Base-by-base conservation (phyloP, 1,140 invertebrate species). In the Mya arenaria region DNA sequence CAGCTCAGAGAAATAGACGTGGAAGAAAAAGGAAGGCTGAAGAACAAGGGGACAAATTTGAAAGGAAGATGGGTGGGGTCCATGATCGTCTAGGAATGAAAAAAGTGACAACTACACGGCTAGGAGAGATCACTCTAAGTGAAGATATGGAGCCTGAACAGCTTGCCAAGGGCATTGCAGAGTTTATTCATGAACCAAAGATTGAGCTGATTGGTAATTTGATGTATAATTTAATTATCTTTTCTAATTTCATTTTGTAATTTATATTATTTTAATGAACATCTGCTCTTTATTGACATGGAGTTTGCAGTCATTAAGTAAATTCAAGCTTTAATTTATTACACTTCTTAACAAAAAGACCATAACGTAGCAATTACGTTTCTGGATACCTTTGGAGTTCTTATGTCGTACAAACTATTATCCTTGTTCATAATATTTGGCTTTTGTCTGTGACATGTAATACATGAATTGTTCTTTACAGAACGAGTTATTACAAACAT, bases 401-500 rank as follows among this genome's bases (percentile, higher is more conserved):
- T n/a, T n/a, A n/a, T n/a, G n/a, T n/a, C n/a, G n/a, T n/a, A n/a
- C n/a, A n/a, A n/a, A n/a, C n/a, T n/a, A n/a, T n/a, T n/a, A n/a
- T n/a, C n/a, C n/a, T n/a, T n/a, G n/a, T n/a, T n/a, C n/a, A n/a
- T n/a, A n/a, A n/a, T n/a, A n/a, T n/a, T n/a, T n/a, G n/a, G n/a
- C n/a, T n/a, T n/a, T n/a, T n/a, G n/a, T n/a, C n/a, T n/a, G n/a
- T n/a, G n/a, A n/a, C n/a, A n/a, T n/a, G n/a, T n/a, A n/a, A n/a
- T n/a, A n/a, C n/a, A n/a, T n/a, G n/a, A n/a, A n/a, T 44, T n/a
- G 25, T 5, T 37, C 25, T 80, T 94, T 94, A 66, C 90, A 97
- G 96, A 94, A 84, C 94, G 95, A 87, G 95, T 96, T 82, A 95
- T 97, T 25, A 93, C 95, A 90, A 94, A 95, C 37, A 88, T 96